phyloP scores from a whole-genome alignment of 2,113 vertebrate genomes.

The Dryoscopus gambensis region DNA sequence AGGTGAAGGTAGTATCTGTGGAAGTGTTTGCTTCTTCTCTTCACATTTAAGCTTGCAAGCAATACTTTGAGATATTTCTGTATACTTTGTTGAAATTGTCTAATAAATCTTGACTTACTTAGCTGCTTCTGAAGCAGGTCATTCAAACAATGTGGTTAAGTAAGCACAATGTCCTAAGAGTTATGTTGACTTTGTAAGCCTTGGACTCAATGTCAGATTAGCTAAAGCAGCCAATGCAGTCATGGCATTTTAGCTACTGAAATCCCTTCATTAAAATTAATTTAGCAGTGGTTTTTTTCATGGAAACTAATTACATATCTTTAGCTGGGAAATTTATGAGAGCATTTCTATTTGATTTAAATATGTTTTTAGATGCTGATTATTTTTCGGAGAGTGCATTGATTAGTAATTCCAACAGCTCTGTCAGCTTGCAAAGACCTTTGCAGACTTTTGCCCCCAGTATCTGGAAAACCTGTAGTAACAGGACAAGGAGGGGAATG shows the following conservation, averaged over 20 bases:
- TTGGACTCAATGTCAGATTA: not conserved
- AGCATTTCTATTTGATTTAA: not conserved
- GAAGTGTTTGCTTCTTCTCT: conserved; percentile 3
- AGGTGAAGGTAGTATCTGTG: not conserved
- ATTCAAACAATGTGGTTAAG: conserved; percentile 3
- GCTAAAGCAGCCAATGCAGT: not conserved
- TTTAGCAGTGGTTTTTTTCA: not conserved
- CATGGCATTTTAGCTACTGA: not conserved
- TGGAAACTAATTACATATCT: not conserved
- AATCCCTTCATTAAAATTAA: not conserved
- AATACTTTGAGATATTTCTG: conserved; percentile 1
- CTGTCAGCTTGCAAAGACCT: not conserved
- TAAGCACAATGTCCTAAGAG: not conserved
- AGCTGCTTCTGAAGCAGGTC: not conserved
- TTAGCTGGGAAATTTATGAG: not conserved
- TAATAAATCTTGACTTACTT: conserved; percentile 30
- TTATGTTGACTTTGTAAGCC: not conserved
- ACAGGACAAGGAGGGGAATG: not conserved
- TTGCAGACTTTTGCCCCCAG: not conserved
- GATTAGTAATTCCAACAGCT: not conserved
- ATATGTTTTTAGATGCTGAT: not conserved
- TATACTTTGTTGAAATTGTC: conserved; percentile 18
- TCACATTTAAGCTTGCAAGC: conserved; percentile 18
- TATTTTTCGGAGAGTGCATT: not conserved
- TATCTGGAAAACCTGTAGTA: not conserved